These are phyloP conservation scores for Nyctereutes procyonoides DNA, from an alignment of 2,113 vertebrate species.

Conservation along the genomic window DNA sequence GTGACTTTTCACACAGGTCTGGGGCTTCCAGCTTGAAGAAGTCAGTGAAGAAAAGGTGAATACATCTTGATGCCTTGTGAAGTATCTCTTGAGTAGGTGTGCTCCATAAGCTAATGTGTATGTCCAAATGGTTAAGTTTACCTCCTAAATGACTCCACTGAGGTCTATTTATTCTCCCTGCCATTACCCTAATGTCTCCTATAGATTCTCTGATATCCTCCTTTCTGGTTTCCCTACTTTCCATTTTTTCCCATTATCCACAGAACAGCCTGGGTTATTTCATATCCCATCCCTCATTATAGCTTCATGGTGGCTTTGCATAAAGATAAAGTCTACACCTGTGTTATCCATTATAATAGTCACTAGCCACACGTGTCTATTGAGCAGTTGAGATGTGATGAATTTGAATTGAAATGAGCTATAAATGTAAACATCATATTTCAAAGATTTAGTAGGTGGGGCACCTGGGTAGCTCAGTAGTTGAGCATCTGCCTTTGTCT, in stretches of 20 bases:
- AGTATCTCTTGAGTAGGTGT: not conserved
- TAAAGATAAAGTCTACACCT: not conserved
- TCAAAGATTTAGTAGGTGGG: not conserved
- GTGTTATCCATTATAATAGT: not conserved
- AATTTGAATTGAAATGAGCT: not conserved
- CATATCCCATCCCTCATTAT: fast-evolving
- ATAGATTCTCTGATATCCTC: not conserved
- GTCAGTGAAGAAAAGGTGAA: not conserved
- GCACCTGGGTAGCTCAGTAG: no score
- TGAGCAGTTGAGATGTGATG: not conserved
- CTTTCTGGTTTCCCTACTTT: not conserved
- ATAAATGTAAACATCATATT: not conserved
- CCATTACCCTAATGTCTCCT: not conserved
- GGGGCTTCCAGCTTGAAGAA: not conserved
- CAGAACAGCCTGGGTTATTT: not conserved
- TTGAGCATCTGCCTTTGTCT: no score
- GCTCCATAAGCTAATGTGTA: not conserved
- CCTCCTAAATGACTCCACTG: not conserved
- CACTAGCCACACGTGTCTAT: fast-evolving
- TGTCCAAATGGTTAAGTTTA: not conserved
- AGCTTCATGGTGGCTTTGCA: not conserved
- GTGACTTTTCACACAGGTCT: not conserved
- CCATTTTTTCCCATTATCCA: not conserved
- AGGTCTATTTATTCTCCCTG: not conserved
- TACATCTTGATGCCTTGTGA: not conserved